Evolutionary conservation across 2,888 invertebrate species (phyloP).

Genomic region (Zaprionus lineosus): DNA sequence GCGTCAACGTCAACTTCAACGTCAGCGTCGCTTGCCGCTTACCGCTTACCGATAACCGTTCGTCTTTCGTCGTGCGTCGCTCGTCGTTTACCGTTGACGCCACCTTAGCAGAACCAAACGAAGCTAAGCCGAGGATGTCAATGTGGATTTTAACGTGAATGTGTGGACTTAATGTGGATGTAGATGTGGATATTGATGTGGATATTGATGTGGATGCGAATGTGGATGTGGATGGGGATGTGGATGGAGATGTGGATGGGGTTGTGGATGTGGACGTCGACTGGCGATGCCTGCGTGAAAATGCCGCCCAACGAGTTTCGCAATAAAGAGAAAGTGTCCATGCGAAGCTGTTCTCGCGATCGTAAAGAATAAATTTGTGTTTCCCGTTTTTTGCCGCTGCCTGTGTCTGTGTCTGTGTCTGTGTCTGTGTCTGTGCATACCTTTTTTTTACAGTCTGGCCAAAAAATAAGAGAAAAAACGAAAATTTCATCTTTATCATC

Average conservation of each 20-base stretch:
- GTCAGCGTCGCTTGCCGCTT: background rate
- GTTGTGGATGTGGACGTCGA: slow-evolving; percentile 18
- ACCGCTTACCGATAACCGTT: background rate
- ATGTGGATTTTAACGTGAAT: slow-evolving; percentile 30
- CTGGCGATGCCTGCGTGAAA: slow-evolving; percentile 61
- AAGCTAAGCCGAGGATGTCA: slow-evolving; percentile 48
- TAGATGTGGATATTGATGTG: slow-evolving; percentile 10
- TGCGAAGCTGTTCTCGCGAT: slow-evolving; percentile 76
- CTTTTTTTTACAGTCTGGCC: slow-evolving; percentile 25
- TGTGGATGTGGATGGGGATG: slow-evolving; percentile 34
- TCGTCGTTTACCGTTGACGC: slow-evolving; percentile 5
- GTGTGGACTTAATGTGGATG: background rate
- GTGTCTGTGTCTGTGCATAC: background rate
- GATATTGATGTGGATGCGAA: slow-evolving; percentile 17
- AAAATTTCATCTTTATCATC: slow-evolving; percentile 51
- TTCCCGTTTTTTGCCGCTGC: slow-evolving; percentile 70
- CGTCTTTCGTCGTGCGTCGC: background rate
- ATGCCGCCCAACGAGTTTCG: slow-evolving; percentile 78
- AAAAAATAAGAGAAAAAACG: no score
- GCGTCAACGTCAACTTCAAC: slow-evolving; percentile 4
- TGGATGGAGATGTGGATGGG: slow-evolving; percentile 30
- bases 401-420: slow-evolving; percentile 7
- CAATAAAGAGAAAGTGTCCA: slow-evolving; percentile 80
- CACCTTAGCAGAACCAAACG: slow-evolving; percentile 9
- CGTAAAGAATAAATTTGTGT: slow-evolving; percentile 81